Base-by-base conservation (phyloP, 2,797 vertebrate species). In the Acanthornis magna region DNA sequence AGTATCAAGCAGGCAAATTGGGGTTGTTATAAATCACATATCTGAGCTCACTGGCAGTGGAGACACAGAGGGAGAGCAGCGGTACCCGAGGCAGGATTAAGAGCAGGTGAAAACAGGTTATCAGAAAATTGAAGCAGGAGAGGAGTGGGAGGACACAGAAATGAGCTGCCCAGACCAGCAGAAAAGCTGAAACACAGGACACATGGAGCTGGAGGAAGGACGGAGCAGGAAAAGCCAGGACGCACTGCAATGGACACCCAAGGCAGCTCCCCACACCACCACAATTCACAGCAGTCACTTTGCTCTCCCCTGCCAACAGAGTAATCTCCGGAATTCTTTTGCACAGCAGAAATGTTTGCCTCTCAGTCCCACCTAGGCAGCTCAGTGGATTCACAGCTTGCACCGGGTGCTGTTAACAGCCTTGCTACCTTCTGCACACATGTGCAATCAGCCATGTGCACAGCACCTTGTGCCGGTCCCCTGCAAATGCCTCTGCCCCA, bases 121-220 rank as follows among this genome's bases (percentile, higher is more conserved):
- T 76, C 88, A 85, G 60, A 50, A 79, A 51, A 45, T 0, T 29
- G 47, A 61, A 65, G 82, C 50, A 57, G 18, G 17, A 78, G 23
- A 58, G 14, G 58, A 78, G 42, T 5, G 1, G 38, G 34, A 94
- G 22, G 10, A 87, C 26, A 34, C 16, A 17, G 16, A 40, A 90
- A 34, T 4, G 8, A 1, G 20, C 11, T 45, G 32, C 62, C 36
- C 54, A 43, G 86, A 65, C 75, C 42, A 78, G 81, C 74, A 54
- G 43, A 5, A 26, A 87, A 87, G 58, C 40, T 47, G 55, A 50
- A 89, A 79, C 1, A 1, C 29, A 50, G 60, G 47, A 82, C 9
- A 16, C 25, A 6, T 0, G 0, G 38, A 68, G 30, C 50, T 10
- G 9, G 66, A 42, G 13, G 13, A 45, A 0, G 0, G n/a, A n/a